phyloP scores from a whole-genome alignment of 2,888 invertebrate species.

The Rhaphigaster nebulosa region DNA sequence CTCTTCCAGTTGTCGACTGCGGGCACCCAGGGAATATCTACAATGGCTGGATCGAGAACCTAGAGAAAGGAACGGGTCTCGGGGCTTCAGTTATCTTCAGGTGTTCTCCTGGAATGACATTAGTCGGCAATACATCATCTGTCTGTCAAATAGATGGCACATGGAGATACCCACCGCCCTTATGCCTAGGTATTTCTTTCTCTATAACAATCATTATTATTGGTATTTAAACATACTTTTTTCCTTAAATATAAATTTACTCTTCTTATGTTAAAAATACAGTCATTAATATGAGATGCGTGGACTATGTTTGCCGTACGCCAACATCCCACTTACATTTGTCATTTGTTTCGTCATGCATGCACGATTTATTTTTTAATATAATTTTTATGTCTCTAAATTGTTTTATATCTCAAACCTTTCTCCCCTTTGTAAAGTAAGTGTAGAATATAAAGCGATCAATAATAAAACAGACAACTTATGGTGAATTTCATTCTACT shows the following conservation, averaged over 20 bases:
- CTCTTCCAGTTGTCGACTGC: conserved; percentile 88
- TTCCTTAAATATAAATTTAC: neutral
- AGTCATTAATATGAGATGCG: neutral
- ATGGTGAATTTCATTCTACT: too few relatives aligned
- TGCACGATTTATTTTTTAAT: too few relatives aligned
- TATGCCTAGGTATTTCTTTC: conserved; percentile 81
- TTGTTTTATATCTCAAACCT: too few relatives aligned
- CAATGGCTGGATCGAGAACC: conserved; percentile 96
- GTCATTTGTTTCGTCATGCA: too few relatives aligned
- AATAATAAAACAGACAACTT: too few relatives aligned
- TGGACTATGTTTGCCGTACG: too few relatives aligned
- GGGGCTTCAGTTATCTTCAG: conserved; percentile 94
- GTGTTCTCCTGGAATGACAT: conserved; percentile 91
- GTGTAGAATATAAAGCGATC: too few relatives aligned
- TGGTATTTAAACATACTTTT: neutral
- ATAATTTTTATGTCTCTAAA: too few relatives aligned
- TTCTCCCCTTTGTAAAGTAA: too few relatives aligned
- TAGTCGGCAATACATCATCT: conserved; percentile 89
- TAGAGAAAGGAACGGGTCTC: conserved; percentile 88
- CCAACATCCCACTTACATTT: too few relatives aligned
- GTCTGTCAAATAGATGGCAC: conserved; percentile 94
- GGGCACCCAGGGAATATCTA: conserved; percentile 93
- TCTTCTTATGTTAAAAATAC: neutral
- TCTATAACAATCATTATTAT: neutral
- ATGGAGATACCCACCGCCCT: conserved; percentile 94